Percentiles rank a stretch among this genome's conserved stretches.
These are phyloP conservation scores for Microctonus brassicae DNA, from an alignment of 2,888 invertebrate genomes.

Conservation along the genomic window DNA sequence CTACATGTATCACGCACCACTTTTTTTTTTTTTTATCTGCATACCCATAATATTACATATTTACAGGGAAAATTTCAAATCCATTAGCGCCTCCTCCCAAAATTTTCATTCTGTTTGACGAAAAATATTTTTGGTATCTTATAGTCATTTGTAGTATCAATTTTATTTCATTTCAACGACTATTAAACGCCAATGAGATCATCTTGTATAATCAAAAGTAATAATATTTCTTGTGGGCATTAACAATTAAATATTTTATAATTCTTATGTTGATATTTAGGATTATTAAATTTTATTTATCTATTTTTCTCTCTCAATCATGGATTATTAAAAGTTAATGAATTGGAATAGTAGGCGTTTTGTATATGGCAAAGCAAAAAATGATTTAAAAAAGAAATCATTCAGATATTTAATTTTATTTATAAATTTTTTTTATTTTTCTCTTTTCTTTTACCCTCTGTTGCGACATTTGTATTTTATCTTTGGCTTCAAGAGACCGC, in stretches of 20 bases:
- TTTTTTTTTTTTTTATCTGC: constrained; percentile 21
- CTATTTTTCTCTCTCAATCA: neutral
- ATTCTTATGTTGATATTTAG: neutral
- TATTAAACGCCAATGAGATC: neutral
- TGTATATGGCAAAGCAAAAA: neutral
- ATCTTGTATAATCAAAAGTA: neutral
- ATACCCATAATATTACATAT: constrained; percentile 63
- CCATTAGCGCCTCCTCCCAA: neutral
- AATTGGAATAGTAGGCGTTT: neutral
- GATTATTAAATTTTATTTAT: neutral
- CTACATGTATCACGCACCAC: constrained; percentile 57
- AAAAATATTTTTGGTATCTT: neutral
- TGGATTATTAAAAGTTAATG: neutral
- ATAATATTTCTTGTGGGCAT: neutral
- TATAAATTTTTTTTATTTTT: neutral
- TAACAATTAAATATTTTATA: neutral
- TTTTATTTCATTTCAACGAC: too few species aligned
- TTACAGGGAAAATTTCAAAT: constrained; percentile 55
- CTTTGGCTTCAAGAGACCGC: neutral
- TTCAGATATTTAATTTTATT: neutral
- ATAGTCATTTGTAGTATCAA: too few species aligned
- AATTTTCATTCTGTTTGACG: neutral
- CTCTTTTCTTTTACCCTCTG: neutral
- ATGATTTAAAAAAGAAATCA: neutral
- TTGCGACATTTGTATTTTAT: neutral